Evolutionary conservation across 2,797 vertebrate genomes (phyloP).

Genomic region (Mormyrops attenuatus): DNA sequence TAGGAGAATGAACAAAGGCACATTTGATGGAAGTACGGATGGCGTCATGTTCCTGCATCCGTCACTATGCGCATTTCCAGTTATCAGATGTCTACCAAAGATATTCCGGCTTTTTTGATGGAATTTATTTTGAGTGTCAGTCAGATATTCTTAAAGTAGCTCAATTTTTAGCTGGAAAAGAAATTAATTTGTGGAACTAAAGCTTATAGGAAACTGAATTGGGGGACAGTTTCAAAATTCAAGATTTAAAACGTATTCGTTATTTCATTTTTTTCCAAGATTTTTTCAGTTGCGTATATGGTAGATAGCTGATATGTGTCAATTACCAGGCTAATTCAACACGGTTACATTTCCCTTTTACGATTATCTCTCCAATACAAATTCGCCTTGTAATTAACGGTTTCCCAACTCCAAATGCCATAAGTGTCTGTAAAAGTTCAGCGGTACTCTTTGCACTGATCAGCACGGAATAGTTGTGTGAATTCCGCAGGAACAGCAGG

Average conservation of each 20-base stretch:
- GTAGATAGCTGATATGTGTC: not conserved
- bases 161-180: not conserved
- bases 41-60: not conserved
- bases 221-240: not conserved
- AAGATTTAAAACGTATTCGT: not conserved
- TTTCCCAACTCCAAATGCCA: not conserved
- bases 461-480: not conserved
- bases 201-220: not conserved
- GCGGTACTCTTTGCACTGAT: not conserved
- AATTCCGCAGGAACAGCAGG: not conserved
- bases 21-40: not conserved
- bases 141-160: not conserved
- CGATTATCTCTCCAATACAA: not conserved
- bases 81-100: not conserved
- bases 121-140: not conserved
- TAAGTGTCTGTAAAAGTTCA: constrained; percentile 13
- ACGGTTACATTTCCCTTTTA: not conserved
- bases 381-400: not conserved
- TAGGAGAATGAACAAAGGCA: not conserved
- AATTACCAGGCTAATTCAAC: not conserved
- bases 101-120: not conserved
- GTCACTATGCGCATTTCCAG: not conserved
- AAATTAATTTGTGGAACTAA: not conserved
- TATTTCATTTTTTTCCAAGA: not conserved
- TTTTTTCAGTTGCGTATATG: not conserved